These are phyloP conservation scores for Triplophysa siluroides DNA, from an alignment of 2,113 vertebrate species.

Conservation along the genomic window DNA sequence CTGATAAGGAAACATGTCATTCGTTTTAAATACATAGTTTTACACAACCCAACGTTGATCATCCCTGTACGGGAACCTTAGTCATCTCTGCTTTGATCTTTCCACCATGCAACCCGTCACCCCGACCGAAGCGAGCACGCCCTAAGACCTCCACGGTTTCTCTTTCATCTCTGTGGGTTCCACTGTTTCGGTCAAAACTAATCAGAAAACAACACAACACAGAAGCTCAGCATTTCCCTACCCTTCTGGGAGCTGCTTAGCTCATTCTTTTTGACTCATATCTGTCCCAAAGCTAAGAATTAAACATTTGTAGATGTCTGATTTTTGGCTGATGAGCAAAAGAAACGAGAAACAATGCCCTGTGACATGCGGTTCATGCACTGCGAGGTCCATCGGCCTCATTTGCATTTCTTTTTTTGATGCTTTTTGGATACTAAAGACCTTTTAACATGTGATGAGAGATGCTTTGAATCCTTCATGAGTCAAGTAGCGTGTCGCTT, in stretches of 20 bases:
- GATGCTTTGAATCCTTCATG: no score
- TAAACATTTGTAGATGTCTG: conserved; percentile 23
- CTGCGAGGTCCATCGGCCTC: not conserved
- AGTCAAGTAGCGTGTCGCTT: no score
- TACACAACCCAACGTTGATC: no score
- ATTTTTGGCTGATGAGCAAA: conserved; percentile 12
- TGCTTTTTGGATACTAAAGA: not conserved
- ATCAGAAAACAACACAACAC: conserved; percentile 38
- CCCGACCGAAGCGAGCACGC: not conserved
- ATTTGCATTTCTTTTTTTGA: not conserved
- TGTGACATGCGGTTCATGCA: not conserved
- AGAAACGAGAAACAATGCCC: conserved; percentile 1
- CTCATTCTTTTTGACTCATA: conserved; percentile 1
- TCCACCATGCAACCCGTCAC: conserved; percentile 5
- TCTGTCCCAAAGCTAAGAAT: conserved; percentile 5
- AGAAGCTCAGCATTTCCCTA: not conserved
- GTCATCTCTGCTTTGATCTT: not conserved
- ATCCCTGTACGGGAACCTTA: not conserved
- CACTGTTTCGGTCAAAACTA: conserved; percentile 19
- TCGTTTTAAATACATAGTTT: no score
- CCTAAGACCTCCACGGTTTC: not conserved
- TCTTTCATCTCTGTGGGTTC: conserved; percentile 43
- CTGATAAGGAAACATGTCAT: no score
- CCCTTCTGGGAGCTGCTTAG: not conserved
- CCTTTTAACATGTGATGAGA: not conserved